Evolutionary conservation across 2,888 invertebrate genomes (phyloP).

Genomic region (Platynereis dumerilii): DNA sequence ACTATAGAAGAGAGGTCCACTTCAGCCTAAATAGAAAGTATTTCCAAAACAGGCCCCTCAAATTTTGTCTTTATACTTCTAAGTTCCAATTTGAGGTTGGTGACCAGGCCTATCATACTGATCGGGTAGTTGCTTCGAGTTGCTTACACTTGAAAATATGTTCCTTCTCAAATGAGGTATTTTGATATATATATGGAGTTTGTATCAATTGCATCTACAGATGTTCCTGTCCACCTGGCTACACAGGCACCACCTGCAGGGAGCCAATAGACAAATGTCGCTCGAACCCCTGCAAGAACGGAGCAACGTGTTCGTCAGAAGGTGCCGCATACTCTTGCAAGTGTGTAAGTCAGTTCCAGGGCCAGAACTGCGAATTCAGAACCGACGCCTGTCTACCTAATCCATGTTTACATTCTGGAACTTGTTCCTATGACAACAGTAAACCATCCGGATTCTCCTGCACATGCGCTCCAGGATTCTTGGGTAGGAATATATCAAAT

Average conservation of each 20-base stretch:
- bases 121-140: no score
- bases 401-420: conserved; percentile 52
- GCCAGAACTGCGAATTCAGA: conserved; percentile 82
- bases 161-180: no score
- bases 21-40: no score
- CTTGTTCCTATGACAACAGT: conserved; percentile 43
- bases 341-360: conserved; percentile 80
- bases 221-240: conserved; percentile 47
- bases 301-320: conserved; percentile 64
- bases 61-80: no score
- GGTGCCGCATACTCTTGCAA: conserved; percentile 72
- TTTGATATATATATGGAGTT: no score
- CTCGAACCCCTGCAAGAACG: conserved; percentile 92
- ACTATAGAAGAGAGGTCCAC: no score
- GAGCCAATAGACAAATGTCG: conserved; percentile 89
- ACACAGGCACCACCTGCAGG: conserved; percentile 70
- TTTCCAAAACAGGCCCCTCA: no score
- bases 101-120: no score
- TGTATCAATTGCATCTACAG: no score
- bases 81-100: no score
- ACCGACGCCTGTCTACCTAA: conserved; percentile 61
- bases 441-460: conserved; percentile 45
- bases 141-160: no score
- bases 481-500: conserved; percentile 1
- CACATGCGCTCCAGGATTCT: conserved; percentile 47